A percentile compares a stretch with the other conserved stretches of the same genome.
These are phyloP conservation scores for Petromus typicus DNA, from an alignment of 2,113 vertebrate species.

Conservation along the genomic window DNA sequence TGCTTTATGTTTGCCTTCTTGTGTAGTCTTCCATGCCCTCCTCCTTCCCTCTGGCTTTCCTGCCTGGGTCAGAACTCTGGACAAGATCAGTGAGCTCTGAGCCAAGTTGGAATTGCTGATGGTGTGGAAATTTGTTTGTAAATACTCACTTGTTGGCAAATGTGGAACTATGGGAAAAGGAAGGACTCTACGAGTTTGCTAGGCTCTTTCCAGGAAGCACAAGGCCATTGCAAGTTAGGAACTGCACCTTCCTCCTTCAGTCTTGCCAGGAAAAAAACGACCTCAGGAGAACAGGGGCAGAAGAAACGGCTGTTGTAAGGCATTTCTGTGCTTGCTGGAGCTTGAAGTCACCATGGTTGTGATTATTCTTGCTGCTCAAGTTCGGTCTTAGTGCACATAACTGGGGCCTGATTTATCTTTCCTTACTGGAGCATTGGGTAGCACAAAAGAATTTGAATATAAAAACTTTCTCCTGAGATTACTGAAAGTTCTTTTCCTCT, in stretches of 20 bases:
- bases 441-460: slow-evolving; percentile 10
- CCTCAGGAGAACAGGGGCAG: slow-evolving; percentile 32
- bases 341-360: background rate
- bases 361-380: background rate
- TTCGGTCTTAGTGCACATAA: background rate
- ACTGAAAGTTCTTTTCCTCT: slow-evolving; percentile 2
- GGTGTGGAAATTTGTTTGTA: background rate
- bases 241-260: background rate
- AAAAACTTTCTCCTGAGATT: background rate
- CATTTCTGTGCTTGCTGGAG: slow-evolving; percentile 5
- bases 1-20: background rate
- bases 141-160: background rate
- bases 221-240: background rate
- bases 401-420: slow-evolving; percentile 14
- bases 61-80: background rate
- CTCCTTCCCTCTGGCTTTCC: rapidly evolving
- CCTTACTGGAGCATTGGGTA: background rate
- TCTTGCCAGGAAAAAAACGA: slow-evolving; percentile 60
- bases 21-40: background rate
- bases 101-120: background rate
- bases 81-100: background rate
- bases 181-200: background rate
- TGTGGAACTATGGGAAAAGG: background rate
- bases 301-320: slow-evolving; percentile 30
- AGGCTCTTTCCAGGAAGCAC: background rate